Base-by-base conservation (phyloP, 2,113 vertebrate genomes). In the Callionymus lyra region DNA sequence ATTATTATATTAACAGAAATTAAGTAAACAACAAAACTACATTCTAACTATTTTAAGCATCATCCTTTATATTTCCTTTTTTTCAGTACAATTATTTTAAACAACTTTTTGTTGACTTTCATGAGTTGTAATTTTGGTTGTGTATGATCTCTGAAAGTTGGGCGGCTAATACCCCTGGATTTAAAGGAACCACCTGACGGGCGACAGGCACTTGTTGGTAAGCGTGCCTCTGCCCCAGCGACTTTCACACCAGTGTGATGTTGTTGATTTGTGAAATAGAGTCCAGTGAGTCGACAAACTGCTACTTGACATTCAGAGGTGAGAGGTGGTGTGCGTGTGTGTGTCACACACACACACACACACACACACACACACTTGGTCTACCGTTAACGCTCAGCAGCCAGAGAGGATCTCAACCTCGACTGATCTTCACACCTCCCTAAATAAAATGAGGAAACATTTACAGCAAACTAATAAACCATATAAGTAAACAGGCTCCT, bases 401-500 rank as follows among this genome's bases (percentile, higher is more conserved):
- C 15, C 37, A 44, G 59, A 50, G 47, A 43, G 47, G 50, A 48
- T 79, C 68, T 65, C 68, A 75, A 68, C 68, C 55, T 55, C 42
- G 18, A 40, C 60, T 53, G 41, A 55, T 59, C 39, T 57, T 61
- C 53, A 75, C 80, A 76, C 74, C 61, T 75, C 55, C 46, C 41
- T 45, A 45, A 70, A 66, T 72, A 44, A 81, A 81, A 81, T 62
- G 68, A 81, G 70, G 75, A 80, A 82, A 60, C 48, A 47, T 57
- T 74, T 27, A 44, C 21, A 65, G 55, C 44, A 63, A 68, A 75
- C 69, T 56, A 63, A 70, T 59, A 71, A 64, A 60, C 50, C 34
- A 39, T 38, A 46, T 16, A 44, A 48, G 44, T 47, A 56, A 60
- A 48, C 47, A 21, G 16, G 21, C 52, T 51, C 37, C 53, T 44